phyloP scores from a whole-genome alignment of 1,140 invertebrate genomes.

The Macrotrachela quadricornifera region DNA sequence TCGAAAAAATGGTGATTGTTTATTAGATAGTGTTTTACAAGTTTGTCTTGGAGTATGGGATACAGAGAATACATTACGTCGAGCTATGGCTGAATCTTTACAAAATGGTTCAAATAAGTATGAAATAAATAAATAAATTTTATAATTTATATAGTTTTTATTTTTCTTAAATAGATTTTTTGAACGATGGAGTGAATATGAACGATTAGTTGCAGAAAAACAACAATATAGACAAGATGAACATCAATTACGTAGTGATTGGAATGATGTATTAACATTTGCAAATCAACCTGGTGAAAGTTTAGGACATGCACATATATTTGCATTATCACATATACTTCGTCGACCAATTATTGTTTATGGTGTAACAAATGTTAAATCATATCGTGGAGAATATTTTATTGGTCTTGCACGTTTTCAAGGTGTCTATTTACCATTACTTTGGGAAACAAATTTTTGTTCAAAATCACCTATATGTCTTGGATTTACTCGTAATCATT shows the following conservation, averaged over 20 bases:
- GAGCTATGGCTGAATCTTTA: slow-evolving; percentile 62
- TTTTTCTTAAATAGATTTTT: slow-evolving; percentile 57
- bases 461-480: slow-evolving; percentile 66
- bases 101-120: no score
- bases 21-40: slow-evolving; percentile 71
- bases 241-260: slow-evolving; percentile 65
- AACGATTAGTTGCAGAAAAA: slow-evolving; percentile 51
- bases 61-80: slow-evolving; percentile 59
- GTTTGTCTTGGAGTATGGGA: slow-evolving; percentile 88
- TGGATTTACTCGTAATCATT: slow-evolving; percentile 81
- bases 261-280: slow-evolving; percentile 57
- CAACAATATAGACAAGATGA: slow-evolving; percentile 33
- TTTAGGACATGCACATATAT: slow-evolving; percentile 78
- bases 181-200: slow-evolving; percentile 65
- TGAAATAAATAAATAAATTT: no score
- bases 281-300: slow-evolving; percentile 65
- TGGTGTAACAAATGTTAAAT: slow-evolving; percentile 85
- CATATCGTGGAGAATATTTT: slow-evolving; percentile 66
- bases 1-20: slow-evolving; percentile 76
- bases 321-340: slow-evolving; percentile 72
- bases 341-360: slow-evolving; percentile 81
- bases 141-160: slow-evolving; percentile 17
- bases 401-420: slow-evolving; percentile 75
- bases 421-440: slow-evolving; percentile 74
- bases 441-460: slow-evolving; percentile 81